phyloP scores from a whole-genome alignment of 1,140 invertebrate species.

The Lordiphosa collinella region DNA sequence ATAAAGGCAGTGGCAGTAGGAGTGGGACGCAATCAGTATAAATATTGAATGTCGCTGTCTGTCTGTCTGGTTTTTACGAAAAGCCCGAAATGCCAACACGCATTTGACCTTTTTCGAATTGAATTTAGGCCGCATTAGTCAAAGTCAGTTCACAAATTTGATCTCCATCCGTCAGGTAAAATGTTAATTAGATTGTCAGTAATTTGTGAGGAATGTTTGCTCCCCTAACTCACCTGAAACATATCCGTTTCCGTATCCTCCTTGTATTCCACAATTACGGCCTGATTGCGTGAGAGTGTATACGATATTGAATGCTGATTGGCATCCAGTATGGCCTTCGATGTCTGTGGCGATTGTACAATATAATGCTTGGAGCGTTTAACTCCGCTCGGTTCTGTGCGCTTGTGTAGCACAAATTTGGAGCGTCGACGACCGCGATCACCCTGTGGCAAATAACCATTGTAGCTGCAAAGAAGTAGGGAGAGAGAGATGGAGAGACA shows the following conservation, averaged over 20 bases:
- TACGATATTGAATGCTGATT: conserved; percentile 98
- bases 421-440: conserved; percentile 94
- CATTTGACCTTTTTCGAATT: conserved; percentile 35
- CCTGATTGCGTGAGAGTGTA: conserved; percentile 96
- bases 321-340: conserved; percentile 94
- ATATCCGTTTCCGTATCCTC: conserved; percentile 97
- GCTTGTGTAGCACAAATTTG: conserved; percentile 95
- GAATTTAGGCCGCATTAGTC: neutral
- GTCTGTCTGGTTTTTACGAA: neutral
- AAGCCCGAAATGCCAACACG: conserved; percentile 24
- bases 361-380: conserved; percentile 97
- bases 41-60: conserved; percentile 41
- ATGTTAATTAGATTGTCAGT: too few species aligned
- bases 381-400: conserved; percentile 93
- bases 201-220: too few species aligned
- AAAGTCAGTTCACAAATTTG: neutral
- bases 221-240: conserved; percentile 98
- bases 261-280: conserved; percentile 98
- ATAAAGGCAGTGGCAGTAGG: conserved; percentile 50
- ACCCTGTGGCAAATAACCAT: conserved; percentile 95
- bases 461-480: conserved; percentile 87
- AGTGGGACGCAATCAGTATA: conserved; percentile 34
- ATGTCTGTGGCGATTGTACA: conserved; percentile 93
- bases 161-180: too few species aligned
- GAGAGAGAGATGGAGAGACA: conserved; percentile 3